These are phyloP conservation scores for Acleris holmiana DNA, from an alignment of 2,888 invertebrate species.

Conservation along the genomic window DNA sequence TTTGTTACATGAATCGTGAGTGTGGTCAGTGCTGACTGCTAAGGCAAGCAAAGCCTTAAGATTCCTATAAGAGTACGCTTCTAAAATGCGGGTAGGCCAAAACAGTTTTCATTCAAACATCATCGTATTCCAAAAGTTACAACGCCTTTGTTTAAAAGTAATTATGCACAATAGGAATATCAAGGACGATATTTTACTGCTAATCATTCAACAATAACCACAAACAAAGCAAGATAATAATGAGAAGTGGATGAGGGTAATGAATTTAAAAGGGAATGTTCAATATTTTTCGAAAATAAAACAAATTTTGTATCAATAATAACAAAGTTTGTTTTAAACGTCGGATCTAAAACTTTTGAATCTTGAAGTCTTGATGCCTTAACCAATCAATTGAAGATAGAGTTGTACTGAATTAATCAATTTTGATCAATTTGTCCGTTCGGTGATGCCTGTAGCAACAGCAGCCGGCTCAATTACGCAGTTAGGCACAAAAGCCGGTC, in stretches of 20 bases:
- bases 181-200: not conserved
- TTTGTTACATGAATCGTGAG: constrained; percentile 48
- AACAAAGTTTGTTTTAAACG: not conserved
- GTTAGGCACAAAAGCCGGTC: constrained; percentile 49
- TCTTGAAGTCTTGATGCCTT: no score
- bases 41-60: constrained; percentile 22
- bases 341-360: not conserved
- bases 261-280: not conserved
- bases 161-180: not conserved
- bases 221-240: not conserved
- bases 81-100: not conserved
- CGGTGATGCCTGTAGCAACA: constrained; percentile 40
- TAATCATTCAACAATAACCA: not conserved
- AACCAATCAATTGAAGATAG: not conserved
- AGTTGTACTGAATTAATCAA: constrained; percentile 1
- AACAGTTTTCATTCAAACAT: not conserved
- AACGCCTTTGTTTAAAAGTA: not conserved
- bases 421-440: constrained; percentile 15
- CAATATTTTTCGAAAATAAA: no score
- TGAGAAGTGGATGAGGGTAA: not conserved
- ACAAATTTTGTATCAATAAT: not conserved
- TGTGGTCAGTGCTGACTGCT: constrained; percentile 66
- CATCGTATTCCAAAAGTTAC: not conserved
- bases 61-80: not conserved
- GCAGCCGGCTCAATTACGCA: constrained; percentile 50